Evolutionary conservation across 2,797 vertebrate species (phyloP).

Genomic region (Manis crassicaudata): DNA sequence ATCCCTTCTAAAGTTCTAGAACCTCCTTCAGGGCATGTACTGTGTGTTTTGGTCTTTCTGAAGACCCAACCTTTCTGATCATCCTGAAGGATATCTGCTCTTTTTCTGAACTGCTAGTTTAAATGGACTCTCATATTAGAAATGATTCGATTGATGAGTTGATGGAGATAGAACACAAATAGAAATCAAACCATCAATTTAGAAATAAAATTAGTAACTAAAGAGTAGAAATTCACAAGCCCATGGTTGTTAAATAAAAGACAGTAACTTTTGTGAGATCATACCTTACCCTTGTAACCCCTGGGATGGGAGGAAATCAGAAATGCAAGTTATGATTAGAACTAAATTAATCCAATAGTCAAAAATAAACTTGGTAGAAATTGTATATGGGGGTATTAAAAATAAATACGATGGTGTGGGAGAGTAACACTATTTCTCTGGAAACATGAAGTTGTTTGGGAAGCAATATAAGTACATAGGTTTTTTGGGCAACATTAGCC

Average conservation of each 20-base stretch:
- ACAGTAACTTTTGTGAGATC: constrained; percentile 1
- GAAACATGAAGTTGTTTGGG: background rate
- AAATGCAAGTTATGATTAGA: background rate
- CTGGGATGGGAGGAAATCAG: background rate
- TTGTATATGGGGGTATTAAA: background rate
- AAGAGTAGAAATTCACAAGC: constrained; percentile 11
- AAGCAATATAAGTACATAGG: background rate
- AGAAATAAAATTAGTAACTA: constrained; percentile 51
- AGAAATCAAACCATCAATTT: background rate
- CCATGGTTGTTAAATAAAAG: constrained; percentile 1
- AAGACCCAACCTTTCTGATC: background rate
- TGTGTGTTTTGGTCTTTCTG: background rate
- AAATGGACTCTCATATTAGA: background rate
- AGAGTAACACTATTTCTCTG: background rate
- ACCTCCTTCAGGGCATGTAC: background rate
- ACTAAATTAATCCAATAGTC: constrained; percentile 18
- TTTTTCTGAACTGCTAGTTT: constrained; percentile 17
- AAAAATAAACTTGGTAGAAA: constrained; percentile 23
- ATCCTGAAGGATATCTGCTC: background rate
- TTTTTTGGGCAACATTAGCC: background rate
- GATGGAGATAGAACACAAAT: background rate
- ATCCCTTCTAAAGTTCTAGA: background rate
- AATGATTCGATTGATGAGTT: background rate
- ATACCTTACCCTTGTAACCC: background rate
- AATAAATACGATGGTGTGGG: background rate